Conservation (phyloP, 2,797 vertebrate species). For the Rhabdomys pumilio region DNA sequence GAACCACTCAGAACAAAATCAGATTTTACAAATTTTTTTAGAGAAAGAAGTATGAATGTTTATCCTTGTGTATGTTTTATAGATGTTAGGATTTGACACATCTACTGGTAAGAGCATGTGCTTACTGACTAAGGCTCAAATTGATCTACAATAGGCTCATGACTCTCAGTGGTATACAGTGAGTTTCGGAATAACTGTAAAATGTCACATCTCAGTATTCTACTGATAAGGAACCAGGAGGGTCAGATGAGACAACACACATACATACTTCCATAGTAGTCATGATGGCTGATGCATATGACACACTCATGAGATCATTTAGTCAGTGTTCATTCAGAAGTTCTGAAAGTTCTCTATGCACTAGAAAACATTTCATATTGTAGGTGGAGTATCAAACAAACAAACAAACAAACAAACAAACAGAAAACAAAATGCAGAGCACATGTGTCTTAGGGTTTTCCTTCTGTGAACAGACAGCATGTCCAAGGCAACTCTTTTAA, state of each 20-base stretch:
- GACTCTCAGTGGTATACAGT: background rate
- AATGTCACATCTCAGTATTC: no score
- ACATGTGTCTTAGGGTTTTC: background rate
- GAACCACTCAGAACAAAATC: background rate
- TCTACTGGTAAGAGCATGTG: background rate
- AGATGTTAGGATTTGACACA: background rate
- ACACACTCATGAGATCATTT: background rate
- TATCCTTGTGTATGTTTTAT: background rate
- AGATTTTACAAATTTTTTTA: no score
- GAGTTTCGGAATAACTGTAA: background rate
- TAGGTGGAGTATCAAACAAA: no score
- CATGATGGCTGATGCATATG: background rate
- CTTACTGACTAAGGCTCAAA: background rate
- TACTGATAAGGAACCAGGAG: background rate
- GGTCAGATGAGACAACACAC: background rate
- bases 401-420: no score
- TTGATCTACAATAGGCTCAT: background rate
- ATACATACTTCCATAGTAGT: background rate
- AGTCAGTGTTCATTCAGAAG: background rate
- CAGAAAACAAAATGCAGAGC: background rate
- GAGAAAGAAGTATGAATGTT: background rate
- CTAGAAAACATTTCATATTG: accelerated
- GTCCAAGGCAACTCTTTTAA: no score
- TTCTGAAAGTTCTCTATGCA: background rate
- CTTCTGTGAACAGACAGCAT: no score